phyloP scores from a whole-genome alignment of 2,888 invertebrate genomes.

The Nomada flava region DNA sequence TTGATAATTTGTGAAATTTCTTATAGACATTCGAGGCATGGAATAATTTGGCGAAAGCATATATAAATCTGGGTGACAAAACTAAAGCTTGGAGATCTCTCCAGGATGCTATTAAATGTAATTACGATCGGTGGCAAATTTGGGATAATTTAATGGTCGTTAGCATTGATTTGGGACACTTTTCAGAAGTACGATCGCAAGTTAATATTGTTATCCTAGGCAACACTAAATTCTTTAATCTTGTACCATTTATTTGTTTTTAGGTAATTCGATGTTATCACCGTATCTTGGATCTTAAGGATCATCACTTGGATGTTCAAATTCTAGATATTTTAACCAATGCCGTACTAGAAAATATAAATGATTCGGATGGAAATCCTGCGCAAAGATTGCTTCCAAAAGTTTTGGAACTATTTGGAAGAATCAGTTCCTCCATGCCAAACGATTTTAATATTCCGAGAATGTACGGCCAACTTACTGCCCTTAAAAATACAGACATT shows the following conservation, averaged over 20 bases:
- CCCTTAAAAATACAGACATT: conserved; percentile 80
- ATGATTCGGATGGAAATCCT: conserved; percentile 86
- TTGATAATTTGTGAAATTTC: conserved; percentile 16
- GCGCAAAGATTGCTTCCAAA: conserved; percentile 83
- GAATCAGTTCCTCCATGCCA: conserved; percentile 89
- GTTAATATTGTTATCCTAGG: background rate
- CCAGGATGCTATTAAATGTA: conserved; percentile 95
- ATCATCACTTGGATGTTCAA: conserved; percentile 91
- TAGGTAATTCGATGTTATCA: conserved; percentile 92
- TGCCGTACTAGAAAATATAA: conserved; percentile 88
- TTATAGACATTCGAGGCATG: conserved; percentile 96
- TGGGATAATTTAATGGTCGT: conserved; percentile 98
- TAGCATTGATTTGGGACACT: conserved; percentile 93
- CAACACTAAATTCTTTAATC: background rate
- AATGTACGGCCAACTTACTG: conserved; percentile 90
- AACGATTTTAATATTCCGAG: conserved; percentile 92
- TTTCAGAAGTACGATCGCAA: conserved; percentile 87
- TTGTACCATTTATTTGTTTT: conserved; percentile 38
- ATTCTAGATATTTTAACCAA: conserved; percentile 90
- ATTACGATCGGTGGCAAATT: conserved; percentile 96
- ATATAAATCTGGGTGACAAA: conserved; percentile 94
- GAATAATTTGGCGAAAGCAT: conserved; percentile 98
- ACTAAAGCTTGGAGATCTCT: conserved; percentile 93
- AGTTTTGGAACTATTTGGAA: conserved; percentile 89
- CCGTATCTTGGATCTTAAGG: conserved; percentile 93